phyloP scores from a whole-genome alignment of 1,140 invertebrate genomes.

The Episyrphus balteatus region DNA sequence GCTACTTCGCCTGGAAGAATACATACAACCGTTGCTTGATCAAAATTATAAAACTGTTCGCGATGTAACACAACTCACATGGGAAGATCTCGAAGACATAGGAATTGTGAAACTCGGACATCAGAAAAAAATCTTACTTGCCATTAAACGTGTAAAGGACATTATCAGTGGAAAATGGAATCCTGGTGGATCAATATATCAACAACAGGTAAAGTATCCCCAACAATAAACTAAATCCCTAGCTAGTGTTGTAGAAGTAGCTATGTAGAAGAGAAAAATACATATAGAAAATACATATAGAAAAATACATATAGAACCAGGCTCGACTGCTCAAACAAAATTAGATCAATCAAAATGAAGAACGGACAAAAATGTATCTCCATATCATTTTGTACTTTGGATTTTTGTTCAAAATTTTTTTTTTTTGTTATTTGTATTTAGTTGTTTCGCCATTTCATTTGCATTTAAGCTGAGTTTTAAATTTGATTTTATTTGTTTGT shows the following conservation, averaged over 20 bases:
- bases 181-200: slow-evolving; percentile 28
- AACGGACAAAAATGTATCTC: too few relatives aligned
- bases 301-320: too few relatives aligned
- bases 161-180: slow-evolving; percentile 73
- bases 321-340: too few relatives aligned
- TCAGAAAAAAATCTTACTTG: slow-evolving; percentile 95
- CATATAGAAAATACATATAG: too few relatives aligned
- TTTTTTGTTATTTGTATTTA: too few relatives aligned
- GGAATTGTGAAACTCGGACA: slow-evolving; percentile 91
- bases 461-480: neutral
- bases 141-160: slow-evolving; percentile 94
- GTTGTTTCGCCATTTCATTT: too few relatives aligned
- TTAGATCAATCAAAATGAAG: too few relatives aligned
- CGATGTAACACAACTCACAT: slow-evolving; percentile 85
- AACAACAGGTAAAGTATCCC: slow-evolving; percentile 24
- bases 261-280: too few relatives aligned
- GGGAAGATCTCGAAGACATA: slow-evolving; percentile 99
- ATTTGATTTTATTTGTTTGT: slow-evolving; percentile 5
- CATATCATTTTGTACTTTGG: too few relatives aligned
- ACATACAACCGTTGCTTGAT: slow-evolving; percentile 71
- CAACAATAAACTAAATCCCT: neutral
- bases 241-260: neutral
- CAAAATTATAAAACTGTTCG: slow-evolving; percentile 92
- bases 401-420: too few relatives aligned
- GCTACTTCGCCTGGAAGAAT: slow-evolving; percentile 82